A percentile compares a stretch with the other conserved stretches of the same genome.
Evolutionary conservation across 2,888 invertebrate species (phyloP).

Genomic region (Raillietiella orientalis): DNA sequence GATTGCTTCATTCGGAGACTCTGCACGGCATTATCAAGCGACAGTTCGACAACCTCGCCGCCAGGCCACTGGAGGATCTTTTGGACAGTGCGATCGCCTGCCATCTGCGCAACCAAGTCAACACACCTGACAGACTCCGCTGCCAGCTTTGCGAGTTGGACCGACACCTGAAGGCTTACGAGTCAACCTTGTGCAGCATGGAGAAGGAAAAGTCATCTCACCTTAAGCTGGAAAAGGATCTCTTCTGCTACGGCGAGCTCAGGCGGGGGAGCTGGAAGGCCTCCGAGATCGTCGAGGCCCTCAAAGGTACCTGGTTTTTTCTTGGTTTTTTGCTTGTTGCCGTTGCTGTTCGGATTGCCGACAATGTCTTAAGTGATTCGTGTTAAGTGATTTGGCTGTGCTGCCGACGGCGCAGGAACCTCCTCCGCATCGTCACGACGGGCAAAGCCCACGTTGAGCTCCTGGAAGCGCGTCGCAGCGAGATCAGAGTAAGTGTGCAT

Average conservation of each 20-base stretch:
- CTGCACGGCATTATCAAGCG: too few relatives aligned
- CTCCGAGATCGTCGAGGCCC: slow-evolving; percentile 20
- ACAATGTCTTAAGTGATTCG: slow-evolving; percentile 5
- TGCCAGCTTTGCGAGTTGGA: slow-evolving; percentile 14
- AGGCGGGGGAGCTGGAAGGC: slow-evolving; percentile 27
- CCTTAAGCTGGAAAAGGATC: slow-evolving; percentile 11
- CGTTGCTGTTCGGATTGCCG: neutral
- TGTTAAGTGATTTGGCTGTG: slow-evolving; percentile 10
- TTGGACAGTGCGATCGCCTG: slow-evolving; percentile 20
- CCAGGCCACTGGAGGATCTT: slow-evolving; percentile 11
- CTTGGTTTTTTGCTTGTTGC: slow-evolving; percentile 3
- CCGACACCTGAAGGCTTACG: slow-evolving; percentile 13
- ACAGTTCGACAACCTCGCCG: neutral
- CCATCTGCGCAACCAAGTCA: slow-evolving; percentile 18
- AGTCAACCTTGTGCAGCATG: slow-evolving; percentile 19
- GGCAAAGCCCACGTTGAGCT: slow-evolving; percentile 20
- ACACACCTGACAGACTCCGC: too few relatives aligned
- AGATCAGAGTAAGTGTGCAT: slow-evolving; percentile 21
- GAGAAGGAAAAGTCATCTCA: slow-evolving; percentile 11
- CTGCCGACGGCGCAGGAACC: too few relatives aligned
- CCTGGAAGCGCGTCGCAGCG: slow-evolving; percentile 25
- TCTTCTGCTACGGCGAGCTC: slow-evolving; percentile 9
- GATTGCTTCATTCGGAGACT: too few relatives aligned
- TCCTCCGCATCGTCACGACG: too few relatives aligned
- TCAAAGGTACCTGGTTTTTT: slow-evolving; percentile 17